Conservation (phyloP, 2,113 vertebrate genomes). For the Peromyscus californicus region DNA sequence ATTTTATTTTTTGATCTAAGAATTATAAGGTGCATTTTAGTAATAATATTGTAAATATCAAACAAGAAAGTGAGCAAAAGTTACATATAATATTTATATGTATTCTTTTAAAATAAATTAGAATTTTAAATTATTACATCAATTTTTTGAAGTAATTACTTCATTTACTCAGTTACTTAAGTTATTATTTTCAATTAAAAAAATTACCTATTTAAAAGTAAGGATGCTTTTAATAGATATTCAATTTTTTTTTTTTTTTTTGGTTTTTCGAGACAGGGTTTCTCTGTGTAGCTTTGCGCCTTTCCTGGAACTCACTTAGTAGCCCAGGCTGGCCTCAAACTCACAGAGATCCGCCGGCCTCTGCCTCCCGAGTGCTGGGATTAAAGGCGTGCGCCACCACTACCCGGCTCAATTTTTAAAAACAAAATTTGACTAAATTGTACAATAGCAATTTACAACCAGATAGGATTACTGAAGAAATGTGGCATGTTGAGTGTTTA, state of each 20-base stretch:
- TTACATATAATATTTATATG: neutral
- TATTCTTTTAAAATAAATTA: neutral
- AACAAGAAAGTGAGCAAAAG: neutral
- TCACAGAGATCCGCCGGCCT: too few relatives aligned
- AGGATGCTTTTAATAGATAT: neutral
- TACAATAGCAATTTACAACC: neutral
- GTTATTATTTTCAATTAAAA: neutral
- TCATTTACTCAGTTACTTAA: neutral
- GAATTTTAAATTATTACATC: neutral
- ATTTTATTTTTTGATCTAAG: neutral
- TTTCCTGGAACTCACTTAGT: too few relatives aligned
- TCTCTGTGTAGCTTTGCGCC: too few relatives aligned
- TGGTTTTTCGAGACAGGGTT: too few relatives aligned
- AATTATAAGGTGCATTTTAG: neutral
- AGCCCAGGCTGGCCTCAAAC: too few relatives aligned
- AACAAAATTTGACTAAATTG: neutral
- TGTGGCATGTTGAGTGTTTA: neutral
- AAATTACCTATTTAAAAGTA: neutral
- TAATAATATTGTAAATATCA: neutral
- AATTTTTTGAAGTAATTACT: neutral
- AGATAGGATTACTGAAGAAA: neutral
- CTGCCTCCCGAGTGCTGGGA: too few relatives aligned
- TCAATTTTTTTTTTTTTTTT: neutral
- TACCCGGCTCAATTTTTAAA: neutral
- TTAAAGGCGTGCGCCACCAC: too few relatives aligned